Evolutionary conservation across 2,888 invertebrate species (phyloP).

Genomic region (Antheraea assamensis): DNA sequence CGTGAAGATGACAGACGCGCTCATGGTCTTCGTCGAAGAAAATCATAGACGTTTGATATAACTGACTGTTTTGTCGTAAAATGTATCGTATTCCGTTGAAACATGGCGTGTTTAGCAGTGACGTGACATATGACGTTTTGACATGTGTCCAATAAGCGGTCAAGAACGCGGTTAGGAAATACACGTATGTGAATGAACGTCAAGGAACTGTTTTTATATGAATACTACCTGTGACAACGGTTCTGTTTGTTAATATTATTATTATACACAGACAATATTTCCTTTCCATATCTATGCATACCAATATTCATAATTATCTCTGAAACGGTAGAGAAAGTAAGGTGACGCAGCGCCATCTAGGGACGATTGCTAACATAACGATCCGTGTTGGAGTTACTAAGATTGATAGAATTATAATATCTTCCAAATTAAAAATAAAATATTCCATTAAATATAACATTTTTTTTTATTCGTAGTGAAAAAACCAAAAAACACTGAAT

Average conservation of each 20-base stretch:
- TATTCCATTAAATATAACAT: no score
- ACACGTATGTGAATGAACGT: background rate
- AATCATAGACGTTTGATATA: background rate
- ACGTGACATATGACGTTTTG: slow-evolving; percentile 24
- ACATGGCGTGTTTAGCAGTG: background rate
- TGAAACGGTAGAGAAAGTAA: no score
- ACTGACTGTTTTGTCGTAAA: background rate
- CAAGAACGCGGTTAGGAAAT: slow-evolving; percentile 29
- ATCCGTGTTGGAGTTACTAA: no score
- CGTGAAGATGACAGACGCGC: background rate
- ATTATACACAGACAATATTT: background rate
- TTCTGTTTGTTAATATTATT: background rate
- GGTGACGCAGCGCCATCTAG: no score
- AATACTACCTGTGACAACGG: no score
- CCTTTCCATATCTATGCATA: background rate
- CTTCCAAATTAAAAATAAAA: no score
- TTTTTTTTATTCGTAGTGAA: no score
- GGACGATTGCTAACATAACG: no score
- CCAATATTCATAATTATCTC: no score
- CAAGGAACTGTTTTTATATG: no score
- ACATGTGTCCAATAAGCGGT: slow-evolving; percentile 30
- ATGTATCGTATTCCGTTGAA: background rate
- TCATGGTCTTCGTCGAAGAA: background rate
- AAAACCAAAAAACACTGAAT: no score
- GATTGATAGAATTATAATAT: no score